Base-by-base conservation (phyloP, 1,140 invertebrate genomes). In the Plectus sambesii region DNA sequence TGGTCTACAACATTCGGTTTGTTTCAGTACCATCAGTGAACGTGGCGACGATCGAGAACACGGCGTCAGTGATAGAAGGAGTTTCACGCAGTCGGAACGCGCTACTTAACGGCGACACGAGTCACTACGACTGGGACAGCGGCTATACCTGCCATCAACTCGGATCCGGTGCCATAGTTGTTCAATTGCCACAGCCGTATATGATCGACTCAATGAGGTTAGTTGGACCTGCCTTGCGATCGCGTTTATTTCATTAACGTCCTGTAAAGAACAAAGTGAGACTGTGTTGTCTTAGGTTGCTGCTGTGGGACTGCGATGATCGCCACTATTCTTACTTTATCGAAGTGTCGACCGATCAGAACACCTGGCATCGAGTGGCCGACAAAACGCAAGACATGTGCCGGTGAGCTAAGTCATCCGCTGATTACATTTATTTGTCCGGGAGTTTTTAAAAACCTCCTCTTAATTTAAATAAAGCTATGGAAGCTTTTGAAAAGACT, bases 71-170 rank as follows among this genome's bases (percentile, higher is more conserved):
- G 39, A 83, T 87, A 17, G 92, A 98, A 75, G 93, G 93, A 36
- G 90, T 77, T 44, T 87, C 87, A 66, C 79, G 88, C 40, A 83
- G 82, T 40, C 76, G 89, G 42, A 92, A 97, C 76, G 83, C 87
- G n/a, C 75, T 98, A 5, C 78, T 98, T 46, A 94, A 98, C 77
- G 90, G 89, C 2, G 85, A 97, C 63, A 86, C 79, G 24, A 79
- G 82, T 55, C 82, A 85, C 69, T 98, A 98, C 73, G 88, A 97
- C 75, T 97, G 90, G 90, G 90, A 98, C 71, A 86, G 82, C 53
- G 88, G 93, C 39, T 98, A 97, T 71, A 97, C 90, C 2, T 97
- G 90, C 72, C 93, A 98, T 77, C 92, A 98, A 73, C 74, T 99
- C 30, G 89, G 90, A 53, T 88, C 83, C 62, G 90, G 92, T 25